These are phyloP conservation scores for Pogonocherus hispidulus DNA, from an alignment of 2,888 invertebrate genomes.

Conservation along the genomic window DNA sequence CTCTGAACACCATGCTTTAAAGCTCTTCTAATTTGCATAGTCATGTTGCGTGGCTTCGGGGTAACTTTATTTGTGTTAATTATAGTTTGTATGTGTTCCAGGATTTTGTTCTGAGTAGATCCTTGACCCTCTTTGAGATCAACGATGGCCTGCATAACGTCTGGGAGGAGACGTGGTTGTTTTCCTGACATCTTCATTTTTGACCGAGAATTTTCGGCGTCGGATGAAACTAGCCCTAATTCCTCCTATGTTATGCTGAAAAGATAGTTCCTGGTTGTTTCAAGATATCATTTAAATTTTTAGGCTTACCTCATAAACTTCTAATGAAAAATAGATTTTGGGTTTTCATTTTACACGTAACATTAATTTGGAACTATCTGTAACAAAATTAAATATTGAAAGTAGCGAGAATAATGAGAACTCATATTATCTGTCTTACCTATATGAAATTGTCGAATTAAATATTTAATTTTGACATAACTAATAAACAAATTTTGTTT, in stretches of 20 bases:
- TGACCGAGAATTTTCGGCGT: slow-evolving; percentile 38
- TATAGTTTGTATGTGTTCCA: slow-evolving; percentile 33
- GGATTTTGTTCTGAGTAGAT: slow-evolving; percentile 51
- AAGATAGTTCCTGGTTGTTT: neutral
- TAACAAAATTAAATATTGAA: neutral
- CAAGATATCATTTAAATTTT: neutral
- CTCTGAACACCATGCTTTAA: slow-evolving; percentile 54
- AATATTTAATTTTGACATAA: slow-evolving; percentile 29
- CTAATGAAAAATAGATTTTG: slow-evolving; percentile 1
- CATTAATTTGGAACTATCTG: slow-evolving; percentile 19
- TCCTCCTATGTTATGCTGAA: slow-evolving; percentile 35
- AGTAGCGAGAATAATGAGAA: neutral
- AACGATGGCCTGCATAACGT: slow-evolving; percentile 57
- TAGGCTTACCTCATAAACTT: slow-evolving; percentile 10
- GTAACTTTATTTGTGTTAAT: slow-evolving; percentile 38
- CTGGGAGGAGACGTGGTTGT: slow-evolving; percentile 50
- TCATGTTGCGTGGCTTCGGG: slow-evolving; percentile 49
- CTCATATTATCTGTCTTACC: neutral
- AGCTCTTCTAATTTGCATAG: slow-evolving; percentile 52
- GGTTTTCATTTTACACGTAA: slow-evolving; percentile 2
- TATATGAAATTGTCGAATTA: neutral
- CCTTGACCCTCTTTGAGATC: slow-evolving; percentile 53
- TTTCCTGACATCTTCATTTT: slow-evolving; percentile 45
- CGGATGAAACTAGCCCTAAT: slow-evolving; percentile 44
- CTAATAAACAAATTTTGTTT: slow-evolving; percentile 32